These are phyloP conservation scores for Eupleurogrammus muticus DNA, from an alignment of 2,797 vertebrate genomes.

Conservation along the genomic window DNA sequence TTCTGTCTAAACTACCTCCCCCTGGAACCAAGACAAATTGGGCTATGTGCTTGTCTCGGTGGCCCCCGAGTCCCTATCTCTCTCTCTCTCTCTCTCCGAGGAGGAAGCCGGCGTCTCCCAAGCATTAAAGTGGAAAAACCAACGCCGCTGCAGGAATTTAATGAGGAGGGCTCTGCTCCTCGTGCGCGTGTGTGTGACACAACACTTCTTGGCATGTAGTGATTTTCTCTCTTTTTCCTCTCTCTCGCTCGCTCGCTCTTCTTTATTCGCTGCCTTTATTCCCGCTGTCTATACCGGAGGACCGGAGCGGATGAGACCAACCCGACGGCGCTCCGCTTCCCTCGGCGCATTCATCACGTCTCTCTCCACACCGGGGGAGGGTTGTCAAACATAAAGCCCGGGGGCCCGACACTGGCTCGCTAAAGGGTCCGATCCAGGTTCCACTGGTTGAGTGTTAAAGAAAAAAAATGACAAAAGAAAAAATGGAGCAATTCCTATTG, in stretches of 20 bases:
- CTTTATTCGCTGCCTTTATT: slow-evolving; percentile 52
- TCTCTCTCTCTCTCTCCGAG: slow-evolving; percentile 64
- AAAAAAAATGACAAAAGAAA: no score
- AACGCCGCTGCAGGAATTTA: slow-evolving; percentile 81
- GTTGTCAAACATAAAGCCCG: no score
- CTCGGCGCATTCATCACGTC: background rate
- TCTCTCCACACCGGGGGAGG: background rate
- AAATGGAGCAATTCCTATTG: no score
- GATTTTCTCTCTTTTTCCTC: slow-evolving; percentile 56
- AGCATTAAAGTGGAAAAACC: slow-evolving; percentile 85
- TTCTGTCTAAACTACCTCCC: slow-evolving; percentile 72
- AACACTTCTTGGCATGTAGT: slow-evolving; percentile 73
- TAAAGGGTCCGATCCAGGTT: no score
- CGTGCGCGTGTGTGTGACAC: slow-evolving; percentile 70
- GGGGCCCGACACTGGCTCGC: no score
- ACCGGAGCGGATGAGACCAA: slow-evolving; percentile 51
- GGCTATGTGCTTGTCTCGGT: slow-evolving; percentile 59
- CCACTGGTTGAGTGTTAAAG: no score
- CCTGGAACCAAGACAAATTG: slow-evolving; percentile 81
- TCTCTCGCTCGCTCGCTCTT: no score
- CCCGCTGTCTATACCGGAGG: slow-evolving; percentile 35
- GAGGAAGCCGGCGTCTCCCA: slow-evolving; percentile 75
- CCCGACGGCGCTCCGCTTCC: slow-evolving; percentile 35
- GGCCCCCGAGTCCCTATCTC: slow-evolving; percentile 62
- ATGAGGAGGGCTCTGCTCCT: slow-evolving; percentile 74